Evolutionary conservation across 2,113 vertebrate species (phyloP).

Genomic region (Pollimyrus isidori): DNA sequence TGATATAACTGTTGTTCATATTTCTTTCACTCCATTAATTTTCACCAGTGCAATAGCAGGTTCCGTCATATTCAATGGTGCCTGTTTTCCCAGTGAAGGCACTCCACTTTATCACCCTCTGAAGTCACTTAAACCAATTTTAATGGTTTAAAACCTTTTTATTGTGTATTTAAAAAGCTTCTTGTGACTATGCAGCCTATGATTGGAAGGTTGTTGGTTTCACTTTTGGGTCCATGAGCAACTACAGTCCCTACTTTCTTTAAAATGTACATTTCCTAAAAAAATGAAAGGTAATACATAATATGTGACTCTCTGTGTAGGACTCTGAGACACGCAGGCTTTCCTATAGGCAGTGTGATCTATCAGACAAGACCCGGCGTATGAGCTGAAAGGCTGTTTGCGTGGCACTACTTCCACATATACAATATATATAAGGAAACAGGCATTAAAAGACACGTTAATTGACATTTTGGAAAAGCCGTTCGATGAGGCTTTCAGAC

Average conservation of each 20-base stretch:
- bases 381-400: background rate
- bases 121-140: background rate
- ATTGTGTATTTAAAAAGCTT: background rate
- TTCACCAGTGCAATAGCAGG: background rate
- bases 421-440: background rate
- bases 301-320: background rate
- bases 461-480: background rate
- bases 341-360: background rate
- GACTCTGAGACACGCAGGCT: background rate
- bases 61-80: background rate
- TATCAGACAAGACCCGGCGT: background rate
- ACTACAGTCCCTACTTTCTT: background rate
- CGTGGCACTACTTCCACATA: conserved; percentile 43
- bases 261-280: background rate
- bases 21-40: background rate
- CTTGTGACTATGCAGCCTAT: background rate
- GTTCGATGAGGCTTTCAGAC: background rate
- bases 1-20: background rate
- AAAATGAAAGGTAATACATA: background rate
- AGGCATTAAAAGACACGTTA: background rate
- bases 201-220: background rate
- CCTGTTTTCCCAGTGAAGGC: background rate
- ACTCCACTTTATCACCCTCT: background rate
- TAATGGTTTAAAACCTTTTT: background rate
- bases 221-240: background rate